Conservation (phyloP, 2,797 vertebrate genomes). For the Morelia viridis region DNA sequence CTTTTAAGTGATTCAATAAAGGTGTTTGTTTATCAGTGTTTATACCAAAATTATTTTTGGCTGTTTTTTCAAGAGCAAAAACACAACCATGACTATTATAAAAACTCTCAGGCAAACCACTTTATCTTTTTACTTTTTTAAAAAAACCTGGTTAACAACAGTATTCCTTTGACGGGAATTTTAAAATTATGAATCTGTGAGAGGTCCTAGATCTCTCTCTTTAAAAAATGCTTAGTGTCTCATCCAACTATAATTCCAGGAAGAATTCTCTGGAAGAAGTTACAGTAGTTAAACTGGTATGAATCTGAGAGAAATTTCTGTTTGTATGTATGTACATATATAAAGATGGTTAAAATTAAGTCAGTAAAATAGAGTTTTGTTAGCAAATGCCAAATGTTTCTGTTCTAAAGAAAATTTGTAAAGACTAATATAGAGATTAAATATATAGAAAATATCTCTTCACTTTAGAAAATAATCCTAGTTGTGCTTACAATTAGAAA, state of each 20-base stretch:
- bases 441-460: neutral
- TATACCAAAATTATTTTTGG: neutral
- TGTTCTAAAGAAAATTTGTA: slow-evolving; percentile 35
- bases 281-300: neutral
- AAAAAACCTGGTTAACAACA: neutral
- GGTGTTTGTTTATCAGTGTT: neutral
- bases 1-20: slow-evolving; percentile 29
- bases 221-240: neutral
- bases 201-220: neutral
- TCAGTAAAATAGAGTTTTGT: slow-evolving; percentile 7
- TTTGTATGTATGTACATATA: neutral
- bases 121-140: neutral
- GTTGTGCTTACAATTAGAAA: slow-evolving; percentile 6
- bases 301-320: neutral
- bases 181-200: neutral
- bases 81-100: neutral
- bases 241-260: neutral
- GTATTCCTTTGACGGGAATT: neutral
- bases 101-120: neutral
- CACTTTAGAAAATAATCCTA: slow-evolving; percentile 34
- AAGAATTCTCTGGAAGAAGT: neutral
- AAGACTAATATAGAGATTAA: neutral
- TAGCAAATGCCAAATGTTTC: slow-evolving; percentile 21
- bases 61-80: slow-evolving; percentile 9
- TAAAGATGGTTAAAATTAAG: neutral